phyloP scores from a whole-genome alignment of 2,888 invertebrate genomes.

The Lithophane semibrunnea region DNA sequence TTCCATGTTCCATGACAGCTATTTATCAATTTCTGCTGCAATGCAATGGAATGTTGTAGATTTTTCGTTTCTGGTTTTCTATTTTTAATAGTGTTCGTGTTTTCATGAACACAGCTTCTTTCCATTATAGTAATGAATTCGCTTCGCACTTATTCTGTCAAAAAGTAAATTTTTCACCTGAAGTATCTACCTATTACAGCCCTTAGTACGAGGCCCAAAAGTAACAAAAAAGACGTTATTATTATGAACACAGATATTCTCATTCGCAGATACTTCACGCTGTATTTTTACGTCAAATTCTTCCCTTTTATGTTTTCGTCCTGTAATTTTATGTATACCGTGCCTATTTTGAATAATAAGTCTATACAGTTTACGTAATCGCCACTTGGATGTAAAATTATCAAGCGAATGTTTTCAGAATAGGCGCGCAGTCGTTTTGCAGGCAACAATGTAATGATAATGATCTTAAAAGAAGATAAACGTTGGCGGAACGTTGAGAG shows the following conservation, averaged over 20 bases:
- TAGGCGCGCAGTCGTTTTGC: constrained; percentile 51
- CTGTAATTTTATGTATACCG: constrained; percentile 63
- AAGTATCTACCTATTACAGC: not conserved
- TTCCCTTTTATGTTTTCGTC: constrained; percentile 57
- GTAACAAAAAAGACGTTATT: constrained; percentile 38
- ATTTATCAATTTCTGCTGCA: constrained; percentile 31
- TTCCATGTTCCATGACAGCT: constrained; percentile 7
- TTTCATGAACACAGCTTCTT: constrained; percentile 6
- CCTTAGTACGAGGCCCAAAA: constrained; percentile 17
- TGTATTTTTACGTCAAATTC: constrained; percentile 58
- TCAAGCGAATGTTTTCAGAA: constrained; percentile 66
- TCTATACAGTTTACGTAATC: constrained; percentile 61
- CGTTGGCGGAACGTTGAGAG: constrained; percentile 34
- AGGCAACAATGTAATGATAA: constrained; percentile 62
- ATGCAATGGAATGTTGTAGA: constrained; percentile 22
- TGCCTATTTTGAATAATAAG: constrained; percentile 68
- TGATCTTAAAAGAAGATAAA: constrained; percentile 61
- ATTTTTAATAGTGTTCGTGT: constrained; percentile 1
- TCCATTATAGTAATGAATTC: constrained; percentile 8
- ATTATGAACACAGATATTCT: constrained; percentile 51
- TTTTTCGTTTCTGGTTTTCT: constrained; percentile 9
- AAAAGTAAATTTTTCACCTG: constrained; percentile 24
- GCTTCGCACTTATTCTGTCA: not conserved
- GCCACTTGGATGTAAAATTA: constrained; percentile 63
- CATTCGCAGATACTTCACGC: constrained; percentile 57